Evolutionary conservation across 2,888 invertebrate species (phyloP), one percentile per base, ranked within the genome.

Genomic region (Tetragnatha montana): DNA sequence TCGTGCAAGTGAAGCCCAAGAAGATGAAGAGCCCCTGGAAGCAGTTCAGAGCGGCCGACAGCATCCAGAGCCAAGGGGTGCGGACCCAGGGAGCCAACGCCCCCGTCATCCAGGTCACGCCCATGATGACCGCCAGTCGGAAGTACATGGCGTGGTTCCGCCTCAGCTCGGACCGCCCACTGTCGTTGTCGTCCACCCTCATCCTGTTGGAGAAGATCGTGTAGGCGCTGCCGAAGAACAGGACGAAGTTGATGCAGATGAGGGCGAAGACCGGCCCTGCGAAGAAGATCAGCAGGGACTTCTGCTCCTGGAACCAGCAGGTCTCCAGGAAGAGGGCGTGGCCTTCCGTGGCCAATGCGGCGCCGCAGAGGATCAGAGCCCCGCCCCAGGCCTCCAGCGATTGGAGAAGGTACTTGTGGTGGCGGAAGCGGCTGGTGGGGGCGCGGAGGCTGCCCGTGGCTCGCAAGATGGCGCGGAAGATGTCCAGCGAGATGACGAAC

Each of bases 231-330:
- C 75, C 50, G n/a, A 93, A 92, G 92, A 94, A 94, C 91, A 94
- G 93, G 17, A 93, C 89, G 17, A 94, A 92, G 91, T 94, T 94
- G 71, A 93, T 91, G 17, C 93, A 88, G 92, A 94, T 93, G 69
- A 94, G 93, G 75, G 93, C 91, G 22, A 93, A 93, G 50, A 94
- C 92, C 1, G 95, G 95, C 6, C 93, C 93, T 1, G 94, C 94
- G 91, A 95, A 95, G 92, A 94, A 94, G 6, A 94, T 91, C 12
- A 95, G 92, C 21, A 95, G 93, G 0, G 94, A 94, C 86, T 93
- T 92, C 7, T 94, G 93, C 76, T 94, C 93, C 8, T 93, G 93
- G 92, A 95, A 94, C 95, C 95, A 95, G 91, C 95, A 95, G 21
- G 91, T 49, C 8, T 73, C 68, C 35, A 93, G 92, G 19, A 92